Base-by-base conservation (phyloP, 2,888 invertebrate genomes). In the Hypolimnas misippus region DNA sequence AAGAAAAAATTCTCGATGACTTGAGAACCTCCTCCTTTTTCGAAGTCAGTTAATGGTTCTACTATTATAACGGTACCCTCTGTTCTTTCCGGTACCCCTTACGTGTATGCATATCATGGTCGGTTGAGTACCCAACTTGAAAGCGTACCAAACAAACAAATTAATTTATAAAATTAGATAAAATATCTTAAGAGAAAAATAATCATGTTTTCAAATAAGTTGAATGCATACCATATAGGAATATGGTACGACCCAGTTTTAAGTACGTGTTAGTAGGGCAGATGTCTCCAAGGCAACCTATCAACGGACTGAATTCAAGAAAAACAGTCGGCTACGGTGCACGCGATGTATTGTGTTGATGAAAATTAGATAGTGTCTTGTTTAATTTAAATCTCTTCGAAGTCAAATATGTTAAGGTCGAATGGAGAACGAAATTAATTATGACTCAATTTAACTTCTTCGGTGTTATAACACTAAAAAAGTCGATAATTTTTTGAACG, bases 211-310 rank as follows among this genome's bases (percentile, higher is more conserved):
- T 29, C 29, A 49, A 49, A 49, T 25, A 14, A 29, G 10, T 46
- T 46, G 6, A 14, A 2, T 25, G 25, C 14, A 46, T 21, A 46
- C 12, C 4, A 17, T 42, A 25, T 25, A 29, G 25, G 21, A 5
- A 49, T 12, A 49, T 49, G 6, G 8, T 14, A 25, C 49, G 49
- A 49, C 49, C 49, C 29, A 49, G 38, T 58, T 42, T 38, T 17
- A 46, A 17, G 35, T 46, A n/a, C 50, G 38, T 49, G 60, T 65
- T 62, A 62, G 35, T 73, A 53, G 67, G 67, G 55, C 67, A 66
- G 50, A 46, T 52, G 71, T 76, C 62, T 62, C 70, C 75, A 75
- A 68, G 76, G 70, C 74, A 69, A 75, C 76, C 40, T 63, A 70
- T 70, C 62, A 68, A 71, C 69, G 58, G 54, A 60, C 63, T 60